Base-by-base conservation (phyloP, 2,797 vertebrate genomes). In the Gobionotothen gibberifrons region DNA sequence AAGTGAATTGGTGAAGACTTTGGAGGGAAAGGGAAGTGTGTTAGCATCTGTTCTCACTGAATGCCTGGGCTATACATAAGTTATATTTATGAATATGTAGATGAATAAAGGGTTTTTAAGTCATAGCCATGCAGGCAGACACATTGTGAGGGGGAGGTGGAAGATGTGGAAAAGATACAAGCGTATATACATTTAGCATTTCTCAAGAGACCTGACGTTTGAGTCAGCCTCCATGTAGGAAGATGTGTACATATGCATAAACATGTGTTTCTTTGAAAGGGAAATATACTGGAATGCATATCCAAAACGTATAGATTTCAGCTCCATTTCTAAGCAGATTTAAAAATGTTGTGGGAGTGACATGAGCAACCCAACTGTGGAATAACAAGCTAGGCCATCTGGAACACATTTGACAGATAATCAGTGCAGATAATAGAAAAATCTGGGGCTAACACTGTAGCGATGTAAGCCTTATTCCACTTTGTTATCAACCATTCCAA, bases 401-500 rank as follows among this genome's bases (percentile, higher is more conserved):
- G 83, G 68, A 72, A 65, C 21, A 32, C 59, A 74, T 81, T 71
- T 76, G 69, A 71, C 66, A 61, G 44, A 74, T 68, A 73, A 60
- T n/a, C 26, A 39, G 26, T 0, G 16, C 40, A 72, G 52, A 73
- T 65, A 68, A 76, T 6, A 56, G 4, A 46, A 73, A 69, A 2
- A 81, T 51, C 10, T 77, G 74, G 36, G 40, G 26, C 39, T 52
- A 67, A 85, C 51, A 55, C 74, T 58, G 46, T 46, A 39, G 55
- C 80, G 72, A 61, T 29, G 9, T 21, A 57, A 72, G 81, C 62
- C 48, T 77, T 3, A 16, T 67, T 74, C 72, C 79, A 86, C 66
- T 74, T 53, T 56, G 61, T 62, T 57, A 82, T 79, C 63, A 79
- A 67, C 67, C 76, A 71, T 72, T 81, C 66, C 51, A 55, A 60